Conservation (phyloP, 2,888 invertebrate genomes). For the Panorpa germanica region DNA sequence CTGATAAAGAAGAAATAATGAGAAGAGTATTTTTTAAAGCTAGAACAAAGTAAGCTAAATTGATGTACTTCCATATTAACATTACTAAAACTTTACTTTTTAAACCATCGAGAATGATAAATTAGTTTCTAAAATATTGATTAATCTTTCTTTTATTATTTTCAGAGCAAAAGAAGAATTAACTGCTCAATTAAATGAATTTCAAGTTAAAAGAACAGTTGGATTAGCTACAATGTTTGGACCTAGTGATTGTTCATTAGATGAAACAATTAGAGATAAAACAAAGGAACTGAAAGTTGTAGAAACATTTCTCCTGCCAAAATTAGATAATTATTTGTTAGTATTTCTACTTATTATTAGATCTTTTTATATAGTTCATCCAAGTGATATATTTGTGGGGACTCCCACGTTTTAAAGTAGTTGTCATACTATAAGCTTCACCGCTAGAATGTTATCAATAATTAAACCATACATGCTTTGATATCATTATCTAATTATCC, state of each 20-base stretch:
- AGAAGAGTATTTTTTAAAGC: slow-evolving; percentile 82
- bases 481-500: too few species aligned
- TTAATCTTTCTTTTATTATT: too few species aligned
- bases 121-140: too few species aligned
- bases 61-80: too few species aligned
- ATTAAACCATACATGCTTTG: too few species aligned
- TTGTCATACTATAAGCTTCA: too few species aligned
- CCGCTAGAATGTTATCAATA: too few species aligned
- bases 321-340: slow-evolving; percentile 48
- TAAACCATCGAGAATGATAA: too few species aligned
- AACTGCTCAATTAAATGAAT: slow-evolving; percentile 24
- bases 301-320: slow-evolving; percentile 51
- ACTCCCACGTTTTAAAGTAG: too few species aligned
- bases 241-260: slow-evolving; percentile 59
- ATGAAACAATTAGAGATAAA: slow-evolving; percentile 64
- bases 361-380: slow-evolving; percentile 1
- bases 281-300: slow-evolving; percentile 54
- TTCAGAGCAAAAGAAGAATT: slow-evolving; percentile 23
- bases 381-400: not conserved
- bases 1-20: slow-evolving; percentile 77
- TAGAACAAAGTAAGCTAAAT: slow-evolving; percentile 51
- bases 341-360: slow-evolving; percentile 17
- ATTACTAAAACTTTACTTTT: too few species aligned
- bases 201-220: slow-evolving; percentile 70
- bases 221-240: slow-evolving; percentile 83